phyloP scores from a whole-genome alignment of 2,888 invertebrate genomes.

The Hypena proboscidalis region DNA sequence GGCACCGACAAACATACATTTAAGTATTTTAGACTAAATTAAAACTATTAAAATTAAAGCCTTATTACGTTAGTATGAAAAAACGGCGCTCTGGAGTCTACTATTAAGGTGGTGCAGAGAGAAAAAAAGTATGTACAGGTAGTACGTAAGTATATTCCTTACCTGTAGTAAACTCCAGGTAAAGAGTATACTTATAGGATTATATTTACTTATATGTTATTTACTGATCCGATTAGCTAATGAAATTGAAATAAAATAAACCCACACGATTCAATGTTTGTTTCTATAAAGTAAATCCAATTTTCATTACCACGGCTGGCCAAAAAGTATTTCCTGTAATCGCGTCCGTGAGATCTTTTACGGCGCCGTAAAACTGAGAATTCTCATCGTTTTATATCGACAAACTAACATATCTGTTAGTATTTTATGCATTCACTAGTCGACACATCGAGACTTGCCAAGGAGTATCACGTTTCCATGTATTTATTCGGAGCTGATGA shows the following conservation, averaged over 20 bases:
- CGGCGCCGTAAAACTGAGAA: conserved; percentile 33
- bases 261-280: conserved; percentile 27
- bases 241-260: conserved; percentile 12
- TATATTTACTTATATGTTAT: too few species aligned
- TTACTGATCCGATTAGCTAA: too few species aligned
- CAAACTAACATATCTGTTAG: conserved; percentile 25
- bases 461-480: conserved; percentile 52
- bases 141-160: too few species aligned
- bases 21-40: too few species aligned
- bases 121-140: too few species aligned
- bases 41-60: too few species aligned
- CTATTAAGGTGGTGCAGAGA: too few species aligned
- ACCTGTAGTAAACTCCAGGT: too few species aligned
- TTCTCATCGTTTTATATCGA: conserved; percentile 33
- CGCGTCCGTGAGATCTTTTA: conserved; percentile 32
- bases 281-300: conserved; percentile 22
- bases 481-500: conserved; percentile 51
- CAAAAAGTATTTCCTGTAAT: conserved; percentile 31
- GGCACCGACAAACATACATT: too few species aligned
- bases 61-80: too few species aligned
- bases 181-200: too few species aligned
- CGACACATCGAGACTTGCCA: conserved; percentile 45
- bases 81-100: too few species aligned
- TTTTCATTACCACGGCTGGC: conserved; percentile 18
- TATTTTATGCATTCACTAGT: conserved; percentile 38